Evolutionary conservation across 2,113 vertebrate genomes (phyloP).

Genomic region (Hippocampus mohnikei): DNA sequence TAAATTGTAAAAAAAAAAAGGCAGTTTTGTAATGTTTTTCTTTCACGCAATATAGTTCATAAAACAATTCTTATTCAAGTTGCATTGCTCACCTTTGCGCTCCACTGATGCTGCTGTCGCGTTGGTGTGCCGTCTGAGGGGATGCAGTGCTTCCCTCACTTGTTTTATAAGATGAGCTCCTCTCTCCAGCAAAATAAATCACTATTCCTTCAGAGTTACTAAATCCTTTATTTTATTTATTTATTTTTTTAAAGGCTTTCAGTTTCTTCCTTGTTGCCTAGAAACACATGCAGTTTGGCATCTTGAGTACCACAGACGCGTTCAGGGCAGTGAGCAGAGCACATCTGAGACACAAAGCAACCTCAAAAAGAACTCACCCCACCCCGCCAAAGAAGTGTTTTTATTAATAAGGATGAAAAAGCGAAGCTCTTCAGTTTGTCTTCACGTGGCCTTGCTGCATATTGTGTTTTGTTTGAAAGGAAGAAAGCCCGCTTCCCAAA

Average conservation of each 20-base stretch:
- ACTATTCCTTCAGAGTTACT: constrained; percentile 45
- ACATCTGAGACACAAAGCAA: constrained; percentile 16
- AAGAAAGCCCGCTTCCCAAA: constrained; percentile 40
- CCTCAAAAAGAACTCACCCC: constrained; percentile 13
- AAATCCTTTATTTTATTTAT: constrained; percentile 39
- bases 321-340: constrained; percentile 15
- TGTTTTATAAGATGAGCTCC: constrained; percentile 40
- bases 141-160: constrained; percentile 14
- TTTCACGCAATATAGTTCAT: no score
- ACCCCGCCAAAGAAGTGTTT: not conserved
- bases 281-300: constrained; percentile 56
- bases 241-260: constrained; percentile 29
- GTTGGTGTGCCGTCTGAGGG: constrained; percentile 23
- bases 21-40: not conserved
- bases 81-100: constrained; percentile 24
- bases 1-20: not conserved
- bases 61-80: not conserved
- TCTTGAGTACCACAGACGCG: constrained; percentile 54
- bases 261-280: constrained; percentile 61
- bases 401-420: constrained; percentile 17
- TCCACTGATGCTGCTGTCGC: constrained; percentile 6
- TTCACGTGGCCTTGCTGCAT: constrained; percentile 41
- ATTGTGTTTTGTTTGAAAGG: constrained; percentile 45
- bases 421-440: constrained; percentile 26
- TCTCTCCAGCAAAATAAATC: constrained; percentile 40